Conservation (phyloP, 2,113 vertebrate genomes). For the Tinamus guttatus region DNA sequence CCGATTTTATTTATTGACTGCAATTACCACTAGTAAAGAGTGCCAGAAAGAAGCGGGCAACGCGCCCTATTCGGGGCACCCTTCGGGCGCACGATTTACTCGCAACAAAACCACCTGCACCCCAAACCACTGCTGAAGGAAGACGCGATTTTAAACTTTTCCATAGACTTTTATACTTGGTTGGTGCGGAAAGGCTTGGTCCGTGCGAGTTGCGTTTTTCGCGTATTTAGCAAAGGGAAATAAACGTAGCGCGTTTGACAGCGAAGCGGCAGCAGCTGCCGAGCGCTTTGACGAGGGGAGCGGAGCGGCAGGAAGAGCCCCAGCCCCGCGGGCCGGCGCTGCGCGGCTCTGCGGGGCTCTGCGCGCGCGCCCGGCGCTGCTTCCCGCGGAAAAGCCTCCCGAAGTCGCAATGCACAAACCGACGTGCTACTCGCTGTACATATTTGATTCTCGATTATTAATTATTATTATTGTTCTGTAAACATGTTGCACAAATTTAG, state of each 20-base stretch:
- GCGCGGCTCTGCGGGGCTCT: constrained; percentile 44
- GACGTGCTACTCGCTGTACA: constrained; percentile 80
- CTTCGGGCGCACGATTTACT: constrained; percentile 34
- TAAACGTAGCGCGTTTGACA: neutral
- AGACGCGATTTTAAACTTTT: constrained; percentile 66
- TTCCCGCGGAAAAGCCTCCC: constrained; percentile 65
- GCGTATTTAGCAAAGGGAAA: constrained; percentile 38
- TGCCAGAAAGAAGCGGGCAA: constrained; percentile 33
- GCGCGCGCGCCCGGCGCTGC: neutral
- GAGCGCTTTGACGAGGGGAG: neutral
- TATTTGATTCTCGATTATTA: constrained; percentile 70
- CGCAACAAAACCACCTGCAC: neutral
- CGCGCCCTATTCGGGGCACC: neutral
- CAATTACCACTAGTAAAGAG: constrained; percentile 64
- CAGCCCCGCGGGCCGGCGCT: constrained; percentile 40
- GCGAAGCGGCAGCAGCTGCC: constrained; percentile 4
- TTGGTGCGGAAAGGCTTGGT: constrained; percentile 19
- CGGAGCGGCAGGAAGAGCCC: neutral
- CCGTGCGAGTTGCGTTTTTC: constrained; percentile 54
- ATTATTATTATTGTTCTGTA: constrained; percentile 78
- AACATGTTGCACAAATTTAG: constrained; percentile 87
- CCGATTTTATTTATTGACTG: constrained; percentile 82
- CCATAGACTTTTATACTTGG: constrained; percentile 68
- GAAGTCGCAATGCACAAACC: constrained; percentile 73
- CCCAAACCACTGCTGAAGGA: neutral